Evolutionary conservation across 2,797 vertebrate species (phyloP).

Genomic region (Dermochelys coriacea): DNA sequence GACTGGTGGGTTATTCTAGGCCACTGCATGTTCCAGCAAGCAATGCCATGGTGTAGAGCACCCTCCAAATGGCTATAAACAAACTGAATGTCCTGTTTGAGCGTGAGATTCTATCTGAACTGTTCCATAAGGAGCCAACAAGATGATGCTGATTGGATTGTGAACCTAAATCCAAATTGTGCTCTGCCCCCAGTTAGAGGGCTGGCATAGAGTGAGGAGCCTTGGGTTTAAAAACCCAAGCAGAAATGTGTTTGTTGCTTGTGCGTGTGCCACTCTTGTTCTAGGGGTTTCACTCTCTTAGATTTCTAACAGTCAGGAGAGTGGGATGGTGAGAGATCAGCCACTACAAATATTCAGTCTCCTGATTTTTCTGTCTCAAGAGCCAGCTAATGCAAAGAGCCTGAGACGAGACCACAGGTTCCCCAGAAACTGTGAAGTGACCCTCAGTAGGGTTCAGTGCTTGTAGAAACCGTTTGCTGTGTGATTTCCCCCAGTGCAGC

Average conservation of each 20-base stretch:
- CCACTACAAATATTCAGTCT: background rate
- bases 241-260: background rate
- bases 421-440: background rate
- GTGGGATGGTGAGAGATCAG: background rate
- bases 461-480: background rate
- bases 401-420: background rate
- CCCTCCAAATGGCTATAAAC: background rate
- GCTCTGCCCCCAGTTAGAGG: background rate
- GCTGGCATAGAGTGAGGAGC: background rate
- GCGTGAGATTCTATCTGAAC: fast-evolving
- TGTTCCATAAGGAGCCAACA: background rate
- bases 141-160: background rate
- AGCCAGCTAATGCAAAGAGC: background rate
- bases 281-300: background rate
- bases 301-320: background rate
- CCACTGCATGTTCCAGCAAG: background rate
- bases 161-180: background rate
- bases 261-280: fast-evolving
- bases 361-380: background rate
- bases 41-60: background rate
- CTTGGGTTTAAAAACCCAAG: background rate
- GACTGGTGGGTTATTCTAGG: background rate
- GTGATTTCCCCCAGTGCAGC: background rate
- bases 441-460: fast-evolving
- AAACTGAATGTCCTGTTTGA: background rate